phyloP scores from a whole-genome alignment of 2,888 invertebrate genomes.

The Brachyptera risi region DNA sequence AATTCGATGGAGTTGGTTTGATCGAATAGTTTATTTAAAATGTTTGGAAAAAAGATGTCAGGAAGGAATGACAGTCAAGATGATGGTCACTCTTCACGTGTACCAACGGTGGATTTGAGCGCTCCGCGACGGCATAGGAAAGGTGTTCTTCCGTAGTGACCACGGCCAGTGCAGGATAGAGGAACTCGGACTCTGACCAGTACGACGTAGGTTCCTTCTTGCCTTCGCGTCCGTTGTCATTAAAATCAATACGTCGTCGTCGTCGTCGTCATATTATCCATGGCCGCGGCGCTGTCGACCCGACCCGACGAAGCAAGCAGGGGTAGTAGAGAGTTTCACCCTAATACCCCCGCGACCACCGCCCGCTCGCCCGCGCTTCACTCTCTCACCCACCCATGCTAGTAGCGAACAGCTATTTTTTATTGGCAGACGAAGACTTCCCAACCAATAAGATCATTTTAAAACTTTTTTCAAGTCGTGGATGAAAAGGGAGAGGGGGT shows the following conservation, averaged over 20 bases:
- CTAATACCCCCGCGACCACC: no score
- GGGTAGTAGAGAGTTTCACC: neutral
- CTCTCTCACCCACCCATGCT: conserved; percentile 27
- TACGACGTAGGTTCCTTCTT: no score
- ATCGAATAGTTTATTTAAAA: no score
- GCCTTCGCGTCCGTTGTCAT: conserved; percentile 27
- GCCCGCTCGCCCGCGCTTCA: conserved; percentile 23
- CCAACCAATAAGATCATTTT: conserved; percentile 31
- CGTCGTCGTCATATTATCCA: conserved; percentile 25
- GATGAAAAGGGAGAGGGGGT: conserved; percentile 13
- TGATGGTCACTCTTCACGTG: no score
- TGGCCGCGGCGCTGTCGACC: conserved; percentile 7
- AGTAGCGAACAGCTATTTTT: conserved; percentile 29
- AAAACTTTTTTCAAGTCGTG: conserved; percentile 27
- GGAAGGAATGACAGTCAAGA: no score
- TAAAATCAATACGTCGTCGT: conserved; percentile 30
- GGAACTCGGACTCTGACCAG: no score
- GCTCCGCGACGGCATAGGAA: no score
- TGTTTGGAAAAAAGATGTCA: no score
- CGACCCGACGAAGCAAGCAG: neutral
- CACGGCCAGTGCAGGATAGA: no score
- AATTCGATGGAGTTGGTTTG: no score
- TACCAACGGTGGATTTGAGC: no score
- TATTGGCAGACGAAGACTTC: conserved; percentile 35
- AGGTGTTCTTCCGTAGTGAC: no score